Conservation (phyloP, 2,797 vertebrate species). For the Arctocebus calabarensis region DNA sequence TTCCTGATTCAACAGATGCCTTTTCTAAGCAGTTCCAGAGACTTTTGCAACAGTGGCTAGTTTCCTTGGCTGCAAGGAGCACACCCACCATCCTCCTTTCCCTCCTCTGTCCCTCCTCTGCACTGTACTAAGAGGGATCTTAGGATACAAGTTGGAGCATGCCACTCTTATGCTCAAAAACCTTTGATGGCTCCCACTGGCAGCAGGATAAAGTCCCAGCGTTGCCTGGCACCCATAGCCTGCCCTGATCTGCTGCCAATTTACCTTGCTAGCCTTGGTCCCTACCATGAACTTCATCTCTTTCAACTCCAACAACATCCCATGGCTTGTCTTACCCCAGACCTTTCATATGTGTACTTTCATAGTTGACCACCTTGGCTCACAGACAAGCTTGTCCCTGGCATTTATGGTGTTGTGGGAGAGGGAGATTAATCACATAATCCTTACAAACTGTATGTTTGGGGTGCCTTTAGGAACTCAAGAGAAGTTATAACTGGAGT, state of each 20-base stretch:
- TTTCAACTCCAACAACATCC: conserved; percentile 44
- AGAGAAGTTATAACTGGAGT: conserved; percentile 1
- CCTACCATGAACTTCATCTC: not conserved
- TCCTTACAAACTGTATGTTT: conserved; percentile 34
- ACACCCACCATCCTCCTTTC: not conserved
- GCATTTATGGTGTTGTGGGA: conserved; percentile 25
- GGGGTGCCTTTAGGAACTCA: conserved; percentile 46
- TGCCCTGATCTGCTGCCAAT: conserved; percentile 75
- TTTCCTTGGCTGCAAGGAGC: conserved; percentile 38
- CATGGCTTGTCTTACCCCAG: not conserved
- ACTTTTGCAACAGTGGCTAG: conserved; percentile 29
- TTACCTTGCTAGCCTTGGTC: conserved; percentile 64
- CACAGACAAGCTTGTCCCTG: conserved; percentile 47
- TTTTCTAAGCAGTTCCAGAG: conserved; percentile 33
- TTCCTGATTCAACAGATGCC: not conserved
- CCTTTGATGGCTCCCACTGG: conserved; percentile 80
- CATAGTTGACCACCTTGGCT: conserved; percentile 27
- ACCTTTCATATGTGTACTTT: not conserved
- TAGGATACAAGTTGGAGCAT: conserved; percentile 71
- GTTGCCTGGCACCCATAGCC: conserved; percentile 63
- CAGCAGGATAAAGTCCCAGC: conserved; percentile 69
- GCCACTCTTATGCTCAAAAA: conserved; percentile 64
- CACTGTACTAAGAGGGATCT: conserved; percentile 56
- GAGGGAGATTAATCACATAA: conserved; percentile 72
- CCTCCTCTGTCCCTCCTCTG: conserved; percentile 37